Percentiles rank a stretch among this genome's conserved stretches.
phyloP scores from a whole-genome alignment of 2,113 vertebrate species.

The Myiopsitta monachus region DNA sequence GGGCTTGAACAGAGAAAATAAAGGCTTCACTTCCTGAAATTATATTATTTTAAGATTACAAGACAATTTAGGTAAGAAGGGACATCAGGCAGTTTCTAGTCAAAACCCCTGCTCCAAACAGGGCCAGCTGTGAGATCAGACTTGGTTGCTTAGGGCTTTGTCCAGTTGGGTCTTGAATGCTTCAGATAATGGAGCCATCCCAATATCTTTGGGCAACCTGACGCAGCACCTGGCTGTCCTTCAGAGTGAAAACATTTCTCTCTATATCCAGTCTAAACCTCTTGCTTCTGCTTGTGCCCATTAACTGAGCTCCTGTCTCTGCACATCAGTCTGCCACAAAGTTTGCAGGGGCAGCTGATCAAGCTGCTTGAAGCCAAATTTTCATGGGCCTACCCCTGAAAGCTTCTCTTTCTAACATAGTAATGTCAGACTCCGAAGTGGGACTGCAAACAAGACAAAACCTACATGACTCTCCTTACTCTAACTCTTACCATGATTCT shows the following conservation, averaged over 20 bases:
- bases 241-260: background rate
- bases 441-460: background rate
- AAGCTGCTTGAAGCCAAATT: background rate
- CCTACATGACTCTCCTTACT: background rate
- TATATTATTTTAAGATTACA: background rate
- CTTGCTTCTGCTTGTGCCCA: background rate
- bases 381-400: background rate
- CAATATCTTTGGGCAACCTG: background rate
- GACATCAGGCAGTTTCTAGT: background rate
- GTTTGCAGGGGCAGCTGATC: background rate
- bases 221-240: rapidly evolving
- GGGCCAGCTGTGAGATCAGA: background rate
- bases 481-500: background rate
- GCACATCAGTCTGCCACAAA: background rate
- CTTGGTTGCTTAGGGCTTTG: background rate
- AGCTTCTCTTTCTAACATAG: background rate
- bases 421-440: background rate
- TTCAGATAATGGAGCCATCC: background rate
- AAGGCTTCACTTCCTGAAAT: background rate
- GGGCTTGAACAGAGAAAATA: background rate
- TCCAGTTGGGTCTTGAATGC: background rate
- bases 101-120: background rate
- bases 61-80: background rate
- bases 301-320: background rate
- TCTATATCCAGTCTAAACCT: background rate